These are phyloP conservation scores for Rugalucina vietnamica DNA, from an alignment of 2,888 invertebrate species.

Conservation along the genomic window DNA sequence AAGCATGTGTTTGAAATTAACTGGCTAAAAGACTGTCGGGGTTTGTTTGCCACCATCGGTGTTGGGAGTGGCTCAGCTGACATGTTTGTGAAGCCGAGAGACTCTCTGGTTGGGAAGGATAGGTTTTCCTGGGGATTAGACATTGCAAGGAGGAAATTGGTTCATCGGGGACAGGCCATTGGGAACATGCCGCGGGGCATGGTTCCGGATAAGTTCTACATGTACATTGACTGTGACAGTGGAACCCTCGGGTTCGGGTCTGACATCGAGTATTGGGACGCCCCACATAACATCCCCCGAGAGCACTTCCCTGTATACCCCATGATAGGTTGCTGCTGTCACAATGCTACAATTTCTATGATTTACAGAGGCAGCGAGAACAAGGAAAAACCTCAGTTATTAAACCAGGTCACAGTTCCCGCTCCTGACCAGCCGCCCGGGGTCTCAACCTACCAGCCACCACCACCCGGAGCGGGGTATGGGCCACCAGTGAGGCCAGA, in stretches of 20 bases:
- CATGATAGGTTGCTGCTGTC: slow-evolving; percentile 51
- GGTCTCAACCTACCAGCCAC: too few species aligned
- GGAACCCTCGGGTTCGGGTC: slow-evolving; percentile 57
- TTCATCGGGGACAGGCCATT: slow-evolving; percentile 49
- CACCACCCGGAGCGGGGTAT: too few species aligned
- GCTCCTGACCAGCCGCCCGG: too few species aligned
- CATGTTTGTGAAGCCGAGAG: slow-evolving; percentile 56
- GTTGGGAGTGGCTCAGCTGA: slow-evolving; percentile 51
- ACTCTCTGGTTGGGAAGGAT: slow-evolving; percentile 56
- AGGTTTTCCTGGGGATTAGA: slow-evolving; percentile 52
- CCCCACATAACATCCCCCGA: slow-evolving; percentile 45
- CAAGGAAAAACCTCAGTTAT: too few species aligned
- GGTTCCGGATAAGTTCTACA: slow-evolving; percentile 58
- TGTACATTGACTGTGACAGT: slow-evolving; percentile 63
- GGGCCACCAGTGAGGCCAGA: too few species aligned
- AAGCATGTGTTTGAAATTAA: slow-evolving; percentile 61
- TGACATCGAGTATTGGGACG: slow-evolving; percentile 54
- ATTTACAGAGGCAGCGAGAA: slow-evolving; percentile 59
- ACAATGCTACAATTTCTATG: slow-evolving; percentile 50
- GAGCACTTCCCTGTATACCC: slow-evolving; percentile 47
- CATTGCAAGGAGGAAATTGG: slow-evolving; percentile 40
- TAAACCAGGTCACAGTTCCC: too few species aligned
- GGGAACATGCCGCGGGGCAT: slow-evolving; percentile 30
- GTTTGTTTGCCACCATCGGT: slow-evolving; percentile 48
- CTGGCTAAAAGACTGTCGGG: slow-evolving; percentile 44